Conservation (phyloP, 2,113 vertebrate genomes). For the Etia nguti region DNA sequence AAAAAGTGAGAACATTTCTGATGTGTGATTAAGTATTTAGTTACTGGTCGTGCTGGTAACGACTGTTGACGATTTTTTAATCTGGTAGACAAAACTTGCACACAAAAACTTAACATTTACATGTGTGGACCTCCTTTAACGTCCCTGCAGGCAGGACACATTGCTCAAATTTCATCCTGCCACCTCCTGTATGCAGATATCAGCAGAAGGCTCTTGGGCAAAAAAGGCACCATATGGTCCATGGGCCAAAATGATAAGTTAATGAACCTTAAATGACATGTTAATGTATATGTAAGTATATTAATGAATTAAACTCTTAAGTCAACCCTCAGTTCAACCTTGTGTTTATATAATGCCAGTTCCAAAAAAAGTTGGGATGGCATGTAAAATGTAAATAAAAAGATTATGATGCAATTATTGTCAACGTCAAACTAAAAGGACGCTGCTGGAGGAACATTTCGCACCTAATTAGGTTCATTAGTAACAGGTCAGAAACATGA, state of each 20-base stretch:
- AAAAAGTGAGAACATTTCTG: background rate
- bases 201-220: background rate
- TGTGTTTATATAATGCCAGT: background rate
- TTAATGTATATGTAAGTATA: background rate
- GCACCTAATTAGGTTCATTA: background rate
- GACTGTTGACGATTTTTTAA: background rate
- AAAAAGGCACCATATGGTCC: background rate
- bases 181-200: background rate
- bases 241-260: background rate
- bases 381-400: background rate
- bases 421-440: background rate
- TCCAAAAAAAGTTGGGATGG: rapidly evolving
- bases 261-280: background rate
- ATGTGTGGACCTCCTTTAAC: background rate
- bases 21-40: background rate
- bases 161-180: background rate
- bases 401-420: background rate
- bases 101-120: background rate
- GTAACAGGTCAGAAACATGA: background rate
- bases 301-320: background rate
- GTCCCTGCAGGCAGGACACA: background rate
- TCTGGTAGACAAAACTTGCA: background rate
- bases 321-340: background rate
- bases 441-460: background rate
- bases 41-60: background rate